phyloP scores from a whole-genome alignment of 2,797 vertebrate species.

The Sardinella longiceps region DNA sequence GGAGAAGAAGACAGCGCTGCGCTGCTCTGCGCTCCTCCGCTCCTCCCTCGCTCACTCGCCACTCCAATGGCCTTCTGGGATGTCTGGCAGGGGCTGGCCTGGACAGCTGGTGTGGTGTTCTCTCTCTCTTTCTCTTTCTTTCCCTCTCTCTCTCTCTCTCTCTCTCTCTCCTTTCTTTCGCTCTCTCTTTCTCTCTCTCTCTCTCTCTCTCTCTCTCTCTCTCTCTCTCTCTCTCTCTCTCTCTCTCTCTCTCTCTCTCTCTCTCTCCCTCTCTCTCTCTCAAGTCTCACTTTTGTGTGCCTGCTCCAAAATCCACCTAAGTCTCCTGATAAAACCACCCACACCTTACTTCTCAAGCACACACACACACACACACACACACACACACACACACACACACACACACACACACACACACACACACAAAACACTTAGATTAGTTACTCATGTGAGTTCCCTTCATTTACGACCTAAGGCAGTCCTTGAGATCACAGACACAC shows the following conservation, averaged over 20 bases:
- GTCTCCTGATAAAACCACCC: conserved; percentile 24
- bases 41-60: too few species aligned
- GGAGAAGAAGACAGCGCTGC: background rate
- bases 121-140: conserved; percentile 54
- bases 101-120: conserved; percentile 74
- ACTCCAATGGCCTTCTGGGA: conserved; percentile 72
- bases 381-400: conserved; percentile 17
- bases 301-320: conserved; percentile 40
- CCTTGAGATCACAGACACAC: background rate
- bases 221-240: conserved; percentile 51
- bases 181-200: conserved; percentile 31
- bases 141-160: conserved; percentile 51
- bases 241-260: background rate
- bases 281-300: conserved; percentile 56
- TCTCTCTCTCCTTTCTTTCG: background rate
- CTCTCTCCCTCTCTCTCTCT: conserved; percentile 30
- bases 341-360: background rate
- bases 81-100: conserved; percentile 67
- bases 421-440: background rate
- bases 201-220: conserved; percentile 56
- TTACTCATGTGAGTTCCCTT: background rate
- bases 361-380: conserved; percentile 12
- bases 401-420: background rate
- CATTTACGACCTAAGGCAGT: background rate
- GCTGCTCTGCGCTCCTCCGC: conserved; percentile 59